A percentile compares a stretch with the other conserved stretches of the same genome.
Conservation (phyloP, 2,888 invertebrate species). For the Trissolcus brochymenae region DNA sequence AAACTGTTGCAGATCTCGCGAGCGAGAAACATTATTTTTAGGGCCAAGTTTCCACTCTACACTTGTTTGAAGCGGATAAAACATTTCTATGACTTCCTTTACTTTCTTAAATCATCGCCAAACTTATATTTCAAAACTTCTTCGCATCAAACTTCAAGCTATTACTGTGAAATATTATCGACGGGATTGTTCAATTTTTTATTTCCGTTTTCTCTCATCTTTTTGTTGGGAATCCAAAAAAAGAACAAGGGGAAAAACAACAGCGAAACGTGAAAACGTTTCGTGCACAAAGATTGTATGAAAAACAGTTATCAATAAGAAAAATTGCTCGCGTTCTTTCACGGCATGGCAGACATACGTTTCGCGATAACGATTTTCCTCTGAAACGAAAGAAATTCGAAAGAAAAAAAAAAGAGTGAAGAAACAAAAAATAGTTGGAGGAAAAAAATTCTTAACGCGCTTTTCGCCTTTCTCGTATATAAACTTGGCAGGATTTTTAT, state of each 20-base stretch:
- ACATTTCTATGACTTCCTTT: constrained; percentile 47
- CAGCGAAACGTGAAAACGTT: too few relatives aligned
- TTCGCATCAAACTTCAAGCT: constrained; percentile 48
- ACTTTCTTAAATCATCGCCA: constrained; percentile 53
- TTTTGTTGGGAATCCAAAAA: not conserved
- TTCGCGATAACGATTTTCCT: constrained; percentile 1
- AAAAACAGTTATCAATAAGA: too few relatives aligned
- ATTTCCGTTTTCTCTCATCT: constrained; percentile 12
- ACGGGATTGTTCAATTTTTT: constrained; percentile 28
- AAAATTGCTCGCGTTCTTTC: too few relatives aligned
- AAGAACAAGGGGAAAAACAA: not conserved
- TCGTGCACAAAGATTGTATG: too few relatives aligned
- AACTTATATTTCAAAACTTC: constrained; percentile 54
- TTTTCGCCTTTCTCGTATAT: constrained; percentile 20
- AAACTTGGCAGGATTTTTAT: constrained; percentile 51
- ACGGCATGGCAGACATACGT: too few relatives aligned
- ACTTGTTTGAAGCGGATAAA: constrained; percentile 42
- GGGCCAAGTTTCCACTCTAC: constrained; percentile 21
- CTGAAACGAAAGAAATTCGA: not conserved
- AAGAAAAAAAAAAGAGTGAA: too few relatives aligned
- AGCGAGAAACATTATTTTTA: constrained; percentile 37
- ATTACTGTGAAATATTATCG: constrained; percentile 49
- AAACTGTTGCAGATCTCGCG: constrained; percentile 19
- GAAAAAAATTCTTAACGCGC: constrained; percentile 26
- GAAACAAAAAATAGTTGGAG: too few relatives aligned